Evolutionary conservation across 2,888 invertebrate genomes (phyloP).

Genomic region (Tenodera sinensis): DNA sequence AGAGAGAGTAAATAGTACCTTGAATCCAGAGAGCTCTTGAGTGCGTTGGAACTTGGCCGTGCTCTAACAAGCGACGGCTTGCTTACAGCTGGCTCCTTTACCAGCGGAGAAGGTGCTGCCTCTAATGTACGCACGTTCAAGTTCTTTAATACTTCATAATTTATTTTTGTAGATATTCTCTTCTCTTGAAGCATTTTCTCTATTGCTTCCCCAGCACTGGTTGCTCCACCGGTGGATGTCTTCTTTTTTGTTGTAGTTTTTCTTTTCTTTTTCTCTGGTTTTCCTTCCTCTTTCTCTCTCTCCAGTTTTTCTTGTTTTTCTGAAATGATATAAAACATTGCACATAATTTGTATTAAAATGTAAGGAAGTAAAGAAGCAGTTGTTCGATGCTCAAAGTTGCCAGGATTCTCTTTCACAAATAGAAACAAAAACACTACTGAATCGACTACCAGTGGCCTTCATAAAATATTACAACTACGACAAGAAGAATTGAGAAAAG

Average conservation of each 20-base stretch:
- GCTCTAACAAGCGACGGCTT: not conserved
- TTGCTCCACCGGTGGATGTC: constrained; percentile 60
- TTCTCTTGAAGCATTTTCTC: constrained; percentile 95
- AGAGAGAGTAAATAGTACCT: not conserved
- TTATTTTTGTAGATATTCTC: constrained; percentile 93
- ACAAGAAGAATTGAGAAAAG: too few species aligned
- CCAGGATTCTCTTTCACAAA: too few species aligned
- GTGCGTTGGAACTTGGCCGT: not conserved
- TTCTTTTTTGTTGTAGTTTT: constrained; percentile 62
- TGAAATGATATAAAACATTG: constrained; percentile 40
- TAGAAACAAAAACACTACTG: too few species aligned
- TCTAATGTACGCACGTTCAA: constrained; percentile 50
- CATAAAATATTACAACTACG: too few species aligned
- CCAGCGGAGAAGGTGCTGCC: not conserved
- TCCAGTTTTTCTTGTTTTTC: constrained; percentile 78
- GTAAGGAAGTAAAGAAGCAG: too few species aligned
- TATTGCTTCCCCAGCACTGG: constrained; percentile 80
- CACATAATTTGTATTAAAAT: too few species aligned
- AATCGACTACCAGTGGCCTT: too few species aligned
- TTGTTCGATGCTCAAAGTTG: too few species aligned
- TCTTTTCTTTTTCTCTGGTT: constrained; percentile 75
- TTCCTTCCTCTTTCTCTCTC: constrained; percentile 81
- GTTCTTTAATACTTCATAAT: constrained; percentile 92
- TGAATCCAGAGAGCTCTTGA: not conserved
- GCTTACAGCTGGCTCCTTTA: not conserved